These are phyloP conservation scores for Furcifer pardalis DNA, from an alignment of 2,797 vertebrate genomes.

Conservation along the genomic window DNA sequence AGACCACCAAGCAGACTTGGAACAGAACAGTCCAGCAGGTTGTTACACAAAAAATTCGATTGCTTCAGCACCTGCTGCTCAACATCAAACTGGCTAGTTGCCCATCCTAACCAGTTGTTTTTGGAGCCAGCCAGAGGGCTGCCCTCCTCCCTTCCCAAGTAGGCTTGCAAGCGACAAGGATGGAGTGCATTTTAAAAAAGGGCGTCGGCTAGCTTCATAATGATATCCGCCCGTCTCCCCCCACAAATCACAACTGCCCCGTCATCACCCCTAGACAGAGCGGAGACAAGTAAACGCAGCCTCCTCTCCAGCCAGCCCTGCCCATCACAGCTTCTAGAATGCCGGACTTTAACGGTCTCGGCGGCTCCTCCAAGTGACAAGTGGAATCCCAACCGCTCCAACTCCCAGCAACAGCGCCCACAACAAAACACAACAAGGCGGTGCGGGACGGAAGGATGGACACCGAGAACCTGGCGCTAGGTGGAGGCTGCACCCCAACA, in stretches of 20 bases:
- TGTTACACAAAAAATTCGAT: background rate
- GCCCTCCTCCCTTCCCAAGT: background rate
- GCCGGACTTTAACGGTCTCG: slow-evolving; percentile 28
- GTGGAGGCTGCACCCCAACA: background rate
- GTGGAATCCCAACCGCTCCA: slow-evolving; percentile 36
- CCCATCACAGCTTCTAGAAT: background rate
- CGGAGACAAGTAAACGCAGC: slow-evolving; percentile 5
- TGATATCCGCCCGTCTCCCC: slow-evolving; percentile 11
- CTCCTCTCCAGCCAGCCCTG: background rate
- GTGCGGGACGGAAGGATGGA: background rate
- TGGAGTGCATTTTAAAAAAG: background rate
- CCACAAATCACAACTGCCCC: slow-evolving; percentile 4
- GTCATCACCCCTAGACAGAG: background rate
- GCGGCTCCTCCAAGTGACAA: slow-evolving; percentile 28
- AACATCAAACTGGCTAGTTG: background rate
- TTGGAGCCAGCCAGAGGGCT: background rate
- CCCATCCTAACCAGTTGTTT: slow-evolving; percentile 1
- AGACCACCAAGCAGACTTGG: background rate
- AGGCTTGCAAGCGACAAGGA: background rate
- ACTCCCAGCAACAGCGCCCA: slow-evolving; percentile 36
- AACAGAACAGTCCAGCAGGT: background rate
- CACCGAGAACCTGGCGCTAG: too few relatives aligned
- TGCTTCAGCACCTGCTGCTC: slow-evolving; percentile 29
- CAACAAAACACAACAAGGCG: slow-evolving; percentile 34
- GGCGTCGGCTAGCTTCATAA: slow-evolving; percentile 14